Evolutionary conservation across 2,888 invertebrate species (phyloP).

Genomic region (Dilophus febrilis): DNA sequence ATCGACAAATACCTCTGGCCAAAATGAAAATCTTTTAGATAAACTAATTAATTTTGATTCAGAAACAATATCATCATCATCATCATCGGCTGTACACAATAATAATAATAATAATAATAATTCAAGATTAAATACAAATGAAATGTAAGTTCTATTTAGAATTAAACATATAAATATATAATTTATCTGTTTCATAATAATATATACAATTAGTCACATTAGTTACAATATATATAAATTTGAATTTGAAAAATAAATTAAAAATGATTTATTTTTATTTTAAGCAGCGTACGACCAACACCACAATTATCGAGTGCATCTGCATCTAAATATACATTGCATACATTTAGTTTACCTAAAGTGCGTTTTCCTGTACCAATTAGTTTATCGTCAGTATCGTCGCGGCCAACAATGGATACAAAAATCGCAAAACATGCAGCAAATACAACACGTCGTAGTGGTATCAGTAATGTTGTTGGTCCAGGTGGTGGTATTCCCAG

Average conservation of each 20-base stretch:
- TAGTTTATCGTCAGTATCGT: constrained; percentile 24
- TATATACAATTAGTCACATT: no score
- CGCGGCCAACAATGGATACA: constrained; percentile 39
- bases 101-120: constrained; percentile 22
- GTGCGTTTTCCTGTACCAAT: constrained; percentile 48
- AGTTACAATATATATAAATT: no score
- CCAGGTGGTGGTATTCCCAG: no score
- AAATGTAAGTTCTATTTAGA: constrained; percentile 24
- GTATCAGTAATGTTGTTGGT: no score
- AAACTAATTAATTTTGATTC: constrained; percentile 3
- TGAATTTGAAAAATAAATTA: not conserved
- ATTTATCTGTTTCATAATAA: no score
- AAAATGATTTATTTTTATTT: not conserved
- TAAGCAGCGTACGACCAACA: constrained; percentile 25
- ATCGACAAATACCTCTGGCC: not conserved
- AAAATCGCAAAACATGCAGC: constrained; percentile 56
- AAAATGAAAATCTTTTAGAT: constrained; percentile 2
- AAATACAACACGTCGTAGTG: constrained; percentile 47
- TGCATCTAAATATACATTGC: constrained; percentile 41
- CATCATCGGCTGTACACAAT: constrained; percentile 13
- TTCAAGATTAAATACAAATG: constrained; percentile 28
- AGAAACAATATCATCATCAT: constrained; percentile 7
- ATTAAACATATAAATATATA: no score
- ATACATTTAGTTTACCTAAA: constrained; percentile 54
- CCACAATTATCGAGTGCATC: constrained; percentile 29